Evolutionary conservation across 1,140 invertebrate species (phyloP).

Genomic region (Neotoxoptera formosana): DNA sequence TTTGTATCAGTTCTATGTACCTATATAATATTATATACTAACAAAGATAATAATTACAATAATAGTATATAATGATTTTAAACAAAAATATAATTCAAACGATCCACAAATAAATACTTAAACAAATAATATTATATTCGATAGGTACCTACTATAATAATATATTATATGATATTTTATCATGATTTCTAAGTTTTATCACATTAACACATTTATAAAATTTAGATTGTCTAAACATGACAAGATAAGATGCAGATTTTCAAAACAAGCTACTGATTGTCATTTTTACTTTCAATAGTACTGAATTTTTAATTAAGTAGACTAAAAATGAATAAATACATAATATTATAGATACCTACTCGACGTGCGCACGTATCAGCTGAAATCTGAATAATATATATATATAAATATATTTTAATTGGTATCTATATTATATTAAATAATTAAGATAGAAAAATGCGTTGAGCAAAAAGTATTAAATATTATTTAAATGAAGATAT

Average conservation of each 20-base stretch:
- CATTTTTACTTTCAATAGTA: conserved; percentile 1
- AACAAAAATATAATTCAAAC: conserved; percentile 19
- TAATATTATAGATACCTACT: background rate
- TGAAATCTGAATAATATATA: background rate
- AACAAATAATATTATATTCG: background rate
- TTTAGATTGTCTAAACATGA: background rate
- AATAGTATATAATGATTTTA: background rate
- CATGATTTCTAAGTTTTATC: background rate
- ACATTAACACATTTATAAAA: conserved; percentile 14
- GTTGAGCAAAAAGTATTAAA: conserved; percentile 44
- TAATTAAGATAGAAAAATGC: background rate
- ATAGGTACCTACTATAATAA: background rate
- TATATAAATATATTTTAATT: background rate
- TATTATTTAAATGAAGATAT: background rate
- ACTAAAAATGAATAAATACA: background rate
- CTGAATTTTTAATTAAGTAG: background rate
- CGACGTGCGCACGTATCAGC: background rate
- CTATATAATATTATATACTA: background rate
- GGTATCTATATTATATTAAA: background rate
- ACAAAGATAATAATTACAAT: background rate
- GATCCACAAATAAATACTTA: background rate
- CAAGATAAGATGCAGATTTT: background rate
- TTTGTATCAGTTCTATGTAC: conserved; percentile 12
- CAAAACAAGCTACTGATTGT: background rate
- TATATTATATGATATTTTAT: background rate